Conservation (phyloP, 1,140 invertebrate species). For the Oncopeltus fasciatus region DNA sequence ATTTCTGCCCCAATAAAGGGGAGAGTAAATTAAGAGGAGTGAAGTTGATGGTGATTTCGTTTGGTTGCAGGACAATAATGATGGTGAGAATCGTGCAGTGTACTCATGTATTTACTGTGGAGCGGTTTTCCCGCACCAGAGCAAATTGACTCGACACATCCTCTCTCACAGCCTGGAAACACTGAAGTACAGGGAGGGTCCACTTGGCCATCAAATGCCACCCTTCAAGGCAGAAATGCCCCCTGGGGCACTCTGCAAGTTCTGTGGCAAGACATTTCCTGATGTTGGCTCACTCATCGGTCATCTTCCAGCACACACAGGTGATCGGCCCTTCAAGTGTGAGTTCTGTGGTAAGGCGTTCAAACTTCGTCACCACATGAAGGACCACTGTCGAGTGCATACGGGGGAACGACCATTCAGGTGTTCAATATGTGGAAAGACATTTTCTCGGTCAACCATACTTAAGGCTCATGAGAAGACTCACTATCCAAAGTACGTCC, state of each 20-base stretch:
- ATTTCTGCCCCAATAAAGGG: conserved; percentile 20
- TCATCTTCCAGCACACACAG: conserved; percentile 74
- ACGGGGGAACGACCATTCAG: conserved; percentile 79
- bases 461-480: conserved; percentile 83
- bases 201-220: conserved; percentile 31
- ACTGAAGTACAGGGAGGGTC: conserved; percentile 61
- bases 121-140: conserved; percentile 70
- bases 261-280: conserved; percentile 77
- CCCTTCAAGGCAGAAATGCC: conserved; percentile 33
- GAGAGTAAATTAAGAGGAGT: conserved; percentile 27
- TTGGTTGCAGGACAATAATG: conserved; percentile 76
- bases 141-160: conserved; percentile 74
- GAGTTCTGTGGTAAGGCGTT: conserved; percentile 82
- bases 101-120: conserved; percentile 68
- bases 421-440: conserved; percentile 75
- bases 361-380: conserved; percentile 81
- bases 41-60: conserved; percentile 82
- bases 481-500: conserved; percentile 75
- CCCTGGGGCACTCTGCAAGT: conserved; percentile 72
- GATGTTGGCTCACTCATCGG: conserved; percentile 72
- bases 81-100: conserved; percentile 32
- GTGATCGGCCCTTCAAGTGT: conserved; percentile 77
- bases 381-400: conserved; percentile 80
- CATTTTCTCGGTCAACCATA: conserved; percentile 75
- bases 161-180: conserved; percentile 72